Conservation (phyloP, 2,797 vertebrate species). For the Rousettus madagascariensis region DNA sequence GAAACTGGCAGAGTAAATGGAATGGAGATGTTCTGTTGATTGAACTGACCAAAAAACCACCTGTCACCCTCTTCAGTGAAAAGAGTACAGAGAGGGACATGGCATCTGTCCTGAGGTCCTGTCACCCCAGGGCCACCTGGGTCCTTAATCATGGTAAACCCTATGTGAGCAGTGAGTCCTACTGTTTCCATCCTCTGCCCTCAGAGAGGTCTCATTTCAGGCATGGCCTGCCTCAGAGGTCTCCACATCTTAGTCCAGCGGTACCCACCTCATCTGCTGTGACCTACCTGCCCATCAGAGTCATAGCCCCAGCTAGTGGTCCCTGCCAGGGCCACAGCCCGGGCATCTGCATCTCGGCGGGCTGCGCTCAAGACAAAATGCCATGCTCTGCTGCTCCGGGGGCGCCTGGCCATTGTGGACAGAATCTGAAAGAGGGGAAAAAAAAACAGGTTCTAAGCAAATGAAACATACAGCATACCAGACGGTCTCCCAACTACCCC, state of each 20-base stretch:
- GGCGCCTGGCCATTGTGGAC: constrained; percentile 92
- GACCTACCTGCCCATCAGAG: constrained; percentile 90
- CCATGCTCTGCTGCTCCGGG: constrained; percentile 94
- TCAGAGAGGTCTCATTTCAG: background rate
- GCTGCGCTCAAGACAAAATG: constrained; percentile 93
- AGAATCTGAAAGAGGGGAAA: constrained; percentile 60
- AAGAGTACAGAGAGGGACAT: accelerated
- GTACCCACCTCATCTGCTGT: background rate
- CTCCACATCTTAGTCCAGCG: background rate
- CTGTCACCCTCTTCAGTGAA: background rate
- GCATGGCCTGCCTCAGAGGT: background rate
- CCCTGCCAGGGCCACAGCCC: constrained; percentile 86
- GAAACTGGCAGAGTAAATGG: accelerated
- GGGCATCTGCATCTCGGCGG: constrained; percentile 88
- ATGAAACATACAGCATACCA: background rate
- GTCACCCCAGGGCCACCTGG: background rate
- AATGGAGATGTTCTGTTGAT: background rate
- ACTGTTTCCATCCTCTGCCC: background rate
- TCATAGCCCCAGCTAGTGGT: constrained; percentile 89
- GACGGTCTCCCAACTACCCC: background rate
- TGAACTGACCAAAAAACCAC: background rate
- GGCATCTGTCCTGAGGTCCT: background rate
- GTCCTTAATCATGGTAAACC: background rate
- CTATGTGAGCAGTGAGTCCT: background rate
- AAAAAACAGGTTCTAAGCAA: background rate